Percentiles rank a stretch among this genome's conserved stretches.
Conservation (phyloP, 2,888 invertebrate genomes). For the Pomacea canaliculata region DNA sequence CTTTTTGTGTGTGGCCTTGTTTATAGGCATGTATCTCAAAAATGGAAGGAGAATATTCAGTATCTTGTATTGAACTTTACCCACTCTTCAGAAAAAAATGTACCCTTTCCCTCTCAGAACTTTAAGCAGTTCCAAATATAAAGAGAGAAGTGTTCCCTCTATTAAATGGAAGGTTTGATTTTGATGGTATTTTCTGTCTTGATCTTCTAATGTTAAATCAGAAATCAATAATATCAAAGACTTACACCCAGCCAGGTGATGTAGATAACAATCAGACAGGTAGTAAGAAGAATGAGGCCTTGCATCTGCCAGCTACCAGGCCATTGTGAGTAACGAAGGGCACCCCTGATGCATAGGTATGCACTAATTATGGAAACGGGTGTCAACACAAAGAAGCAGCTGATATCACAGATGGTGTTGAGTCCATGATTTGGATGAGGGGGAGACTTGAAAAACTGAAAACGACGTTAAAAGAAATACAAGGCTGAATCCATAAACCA, state of each 20-base stretch:
- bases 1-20: no score
- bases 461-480: background rate
- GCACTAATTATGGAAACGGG: slow-evolving; percentile 74
- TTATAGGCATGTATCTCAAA: no score
- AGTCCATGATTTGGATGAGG: slow-evolving; percentile 69
- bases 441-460: slow-evolving; percentile 75
- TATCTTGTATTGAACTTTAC: no score
- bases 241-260: slow-evolving; percentile 47
- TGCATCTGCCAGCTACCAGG: slow-evolving; percentile 47
- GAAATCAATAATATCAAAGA: background rate
- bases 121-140: no score
- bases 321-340: slow-evolving; percentile 52
- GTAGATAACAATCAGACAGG: slow-evolving; percentile 55
- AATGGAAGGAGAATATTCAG: no score
- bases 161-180: no score
- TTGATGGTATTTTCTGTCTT: no score
- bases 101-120: no score
- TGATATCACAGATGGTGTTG: slow-evolving; percentile 73
- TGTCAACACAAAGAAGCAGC: slow-evolving; percentile 75
- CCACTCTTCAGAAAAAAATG: no score
- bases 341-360: slow-evolving; percentile 72
- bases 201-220: no score
- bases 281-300: slow-evolving; percentile 53
- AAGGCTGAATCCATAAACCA: no score
- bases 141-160: no score